phyloP scores from a whole-genome alignment of 2,888 invertebrate species.

The Brachypalpus laphriformis region DNA sequence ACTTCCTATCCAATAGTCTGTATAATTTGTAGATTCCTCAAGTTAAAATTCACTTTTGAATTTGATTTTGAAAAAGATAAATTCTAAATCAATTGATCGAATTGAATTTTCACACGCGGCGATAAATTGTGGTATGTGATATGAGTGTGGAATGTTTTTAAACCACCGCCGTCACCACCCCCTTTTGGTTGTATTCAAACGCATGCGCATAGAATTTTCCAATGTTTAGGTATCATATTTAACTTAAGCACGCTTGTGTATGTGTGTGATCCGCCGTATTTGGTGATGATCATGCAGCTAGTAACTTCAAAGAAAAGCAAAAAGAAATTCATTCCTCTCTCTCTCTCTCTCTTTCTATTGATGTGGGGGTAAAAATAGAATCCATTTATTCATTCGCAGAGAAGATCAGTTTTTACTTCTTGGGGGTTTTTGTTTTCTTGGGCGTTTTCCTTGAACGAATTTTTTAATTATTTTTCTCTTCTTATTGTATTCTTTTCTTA shows the following conservation, averaged over 20 bases:
- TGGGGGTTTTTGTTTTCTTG: constrained; percentile 41
- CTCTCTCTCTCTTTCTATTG: constrained; percentile 1
- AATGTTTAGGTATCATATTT: constrained; percentile 70
- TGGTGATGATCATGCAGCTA: constrained; percentile 68
- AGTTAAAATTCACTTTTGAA: neutral
- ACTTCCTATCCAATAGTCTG: constrained; percentile 1
- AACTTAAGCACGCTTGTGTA: constrained; percentile 17
- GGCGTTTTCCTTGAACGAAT: constrained; percentile 69
- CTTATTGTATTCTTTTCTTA: constrained; percentile 45
- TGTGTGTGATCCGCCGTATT: constrained; percentile 69
- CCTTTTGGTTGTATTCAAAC: constrained; percentile 9
- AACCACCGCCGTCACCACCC: neutral
- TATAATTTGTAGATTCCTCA: constrained; percentile 9
- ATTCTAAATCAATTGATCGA: neutral
- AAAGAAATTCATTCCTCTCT: constrained; percentile 30
- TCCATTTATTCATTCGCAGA: constrained; percentile 48
- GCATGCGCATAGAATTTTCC: constrained; percentile 71
- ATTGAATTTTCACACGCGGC: constrained; percentile 26
- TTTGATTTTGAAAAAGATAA: neutral
- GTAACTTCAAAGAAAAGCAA: constrained; percentile 35
- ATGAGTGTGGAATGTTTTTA: constrained; percentile 47
- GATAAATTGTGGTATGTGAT: constrained; percentile 25
- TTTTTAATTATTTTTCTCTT: constrained; percentile 9
- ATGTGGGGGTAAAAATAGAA: constrained; percentile 61
- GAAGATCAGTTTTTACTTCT: constrained; percentile 19